phyloP scores from a whole-genome alignment of 2,888 invertebrate species.

The Coenonympha glycerion region DNA sequence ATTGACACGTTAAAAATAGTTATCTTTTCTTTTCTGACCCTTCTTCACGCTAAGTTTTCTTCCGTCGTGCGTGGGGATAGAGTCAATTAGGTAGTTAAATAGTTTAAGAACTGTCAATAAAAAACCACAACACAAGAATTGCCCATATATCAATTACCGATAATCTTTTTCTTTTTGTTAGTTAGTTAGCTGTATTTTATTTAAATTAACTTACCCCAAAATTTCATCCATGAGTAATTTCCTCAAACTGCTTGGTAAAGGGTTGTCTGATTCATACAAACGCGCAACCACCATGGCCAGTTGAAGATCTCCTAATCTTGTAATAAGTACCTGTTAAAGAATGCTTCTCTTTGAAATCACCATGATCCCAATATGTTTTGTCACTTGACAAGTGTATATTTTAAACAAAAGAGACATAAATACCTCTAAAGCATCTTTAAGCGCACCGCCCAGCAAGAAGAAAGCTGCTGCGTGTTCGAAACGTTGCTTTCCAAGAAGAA shows the following conservation, averaged over 20 bases:
- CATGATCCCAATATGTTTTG: constrained; percentile 6
- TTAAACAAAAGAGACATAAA: not conserved
- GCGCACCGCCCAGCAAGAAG: constrained; percentile 94
- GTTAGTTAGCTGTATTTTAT: not conserved
- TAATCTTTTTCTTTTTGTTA: too few relatives aligned
- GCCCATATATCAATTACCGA: too few relatives aligned
- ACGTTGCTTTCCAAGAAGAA: constrained; percentile 93
- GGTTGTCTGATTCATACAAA: constrained; percentile 89
- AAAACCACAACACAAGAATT: not conserved
- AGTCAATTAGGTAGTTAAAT: too few relatives aligned
- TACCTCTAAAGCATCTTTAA: constrained; percentile 97
- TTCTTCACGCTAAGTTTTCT: too few relatives aligned
- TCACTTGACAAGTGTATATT: not conserved
- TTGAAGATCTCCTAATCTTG: constrained; percentile 95
- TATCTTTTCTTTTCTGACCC: too few relatives aligned
- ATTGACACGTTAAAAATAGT: too few relatives aligned
- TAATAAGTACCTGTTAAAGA: constrained; percentile 81
- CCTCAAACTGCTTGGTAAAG: constrained; percentile 81
- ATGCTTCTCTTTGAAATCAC: not conserved
- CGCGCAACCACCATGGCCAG: constrained; percentile 95
- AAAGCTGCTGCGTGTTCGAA: constrained; percentile 99
- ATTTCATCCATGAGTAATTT: constrained; percentile 87
- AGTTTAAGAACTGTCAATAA: too few relatives aligned
- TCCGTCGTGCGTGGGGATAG: too few relatives aligned
- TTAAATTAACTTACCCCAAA: constrained; percentile 70